Evolutionary conservation across 2,797 vertebrate species (phyloP).

Genomic region (Tapera naevia): DNA sequence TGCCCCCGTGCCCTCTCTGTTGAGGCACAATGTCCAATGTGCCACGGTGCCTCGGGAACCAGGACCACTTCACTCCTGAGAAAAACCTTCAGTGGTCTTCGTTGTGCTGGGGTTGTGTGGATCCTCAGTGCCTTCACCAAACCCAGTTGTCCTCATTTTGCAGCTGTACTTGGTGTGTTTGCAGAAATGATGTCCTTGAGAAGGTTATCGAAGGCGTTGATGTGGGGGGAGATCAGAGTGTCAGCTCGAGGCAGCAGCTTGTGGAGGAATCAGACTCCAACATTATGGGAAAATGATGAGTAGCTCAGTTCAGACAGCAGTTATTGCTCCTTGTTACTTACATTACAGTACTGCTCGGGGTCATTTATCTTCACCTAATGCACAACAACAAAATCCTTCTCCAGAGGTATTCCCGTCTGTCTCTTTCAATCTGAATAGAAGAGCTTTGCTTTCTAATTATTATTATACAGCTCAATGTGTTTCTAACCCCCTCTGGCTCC

Average conservation of each 20-base stretch:
- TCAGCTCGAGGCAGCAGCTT: rapidly evolving
- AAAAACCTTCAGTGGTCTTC: rapidly evolving
- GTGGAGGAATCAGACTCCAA: rapidly evolving
- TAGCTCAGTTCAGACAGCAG: neutral
- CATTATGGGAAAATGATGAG: rapidly evolving
- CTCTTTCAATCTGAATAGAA: neutral
- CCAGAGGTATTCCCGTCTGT: neutral
- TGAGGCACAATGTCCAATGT: rapidly evolving
- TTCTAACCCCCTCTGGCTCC: conserved; percentile 1
- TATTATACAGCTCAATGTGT: neutral
- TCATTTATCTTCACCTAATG: neutral
- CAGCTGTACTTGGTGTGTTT: neutral
- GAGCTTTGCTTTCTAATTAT: neutral
- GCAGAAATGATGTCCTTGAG: neutral
- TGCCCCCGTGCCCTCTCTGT: neutral
- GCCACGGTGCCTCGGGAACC: neutral
- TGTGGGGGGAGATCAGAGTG: neutral
- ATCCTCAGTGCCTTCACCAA: neutral
- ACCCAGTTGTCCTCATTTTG: neutral
- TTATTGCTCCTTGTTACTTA: neutral
- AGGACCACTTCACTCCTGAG: neutral
- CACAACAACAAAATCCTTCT: neutral
- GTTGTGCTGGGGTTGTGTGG: neutral
- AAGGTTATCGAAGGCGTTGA: rapidly evolving
- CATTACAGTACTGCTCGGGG: neutral